Conservation (phyloP, 2,888 invertebrate species). For the Trachelus tabidus region DNA sequence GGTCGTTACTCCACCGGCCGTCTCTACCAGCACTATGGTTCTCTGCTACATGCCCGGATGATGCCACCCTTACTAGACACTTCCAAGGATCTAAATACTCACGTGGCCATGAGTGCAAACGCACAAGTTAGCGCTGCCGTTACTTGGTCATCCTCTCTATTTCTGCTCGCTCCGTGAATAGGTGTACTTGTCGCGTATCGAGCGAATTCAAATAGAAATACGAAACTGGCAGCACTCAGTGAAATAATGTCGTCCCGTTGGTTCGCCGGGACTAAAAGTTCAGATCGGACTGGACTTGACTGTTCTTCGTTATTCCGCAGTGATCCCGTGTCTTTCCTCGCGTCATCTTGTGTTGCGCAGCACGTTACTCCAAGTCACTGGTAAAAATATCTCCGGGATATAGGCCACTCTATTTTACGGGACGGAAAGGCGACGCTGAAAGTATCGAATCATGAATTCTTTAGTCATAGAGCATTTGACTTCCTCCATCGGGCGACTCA, state of each 20-base stretch:
- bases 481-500: neutral
- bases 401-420: slow-evolving; percentile 15
- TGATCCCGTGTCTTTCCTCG: neutral
- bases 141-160: neutral
- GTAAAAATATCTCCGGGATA: slow-evolving; percentile 29
- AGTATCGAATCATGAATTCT: neutral
- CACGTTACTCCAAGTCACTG: slow-evolving; percentile 15
- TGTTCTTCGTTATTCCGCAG: neutral
- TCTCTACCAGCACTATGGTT: neutral
- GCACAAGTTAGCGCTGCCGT: neutral
- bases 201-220: neutral
- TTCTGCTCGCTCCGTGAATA: neutral
- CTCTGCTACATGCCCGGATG: neutral
- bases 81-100: neutral
- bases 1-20: neutral
- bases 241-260: neutral
- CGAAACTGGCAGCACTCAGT: neutral
- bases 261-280: neutral
- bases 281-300: neutral
- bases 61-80: neutral
- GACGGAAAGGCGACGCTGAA: neutral
- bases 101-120: neutral
- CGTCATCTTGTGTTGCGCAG: neutral
- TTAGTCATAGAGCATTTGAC: neutral
- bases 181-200: neutral